Conservation (phyloP, 53 echinoderm and acorn worm genomes). For the Arbacia lixula region DNA sequence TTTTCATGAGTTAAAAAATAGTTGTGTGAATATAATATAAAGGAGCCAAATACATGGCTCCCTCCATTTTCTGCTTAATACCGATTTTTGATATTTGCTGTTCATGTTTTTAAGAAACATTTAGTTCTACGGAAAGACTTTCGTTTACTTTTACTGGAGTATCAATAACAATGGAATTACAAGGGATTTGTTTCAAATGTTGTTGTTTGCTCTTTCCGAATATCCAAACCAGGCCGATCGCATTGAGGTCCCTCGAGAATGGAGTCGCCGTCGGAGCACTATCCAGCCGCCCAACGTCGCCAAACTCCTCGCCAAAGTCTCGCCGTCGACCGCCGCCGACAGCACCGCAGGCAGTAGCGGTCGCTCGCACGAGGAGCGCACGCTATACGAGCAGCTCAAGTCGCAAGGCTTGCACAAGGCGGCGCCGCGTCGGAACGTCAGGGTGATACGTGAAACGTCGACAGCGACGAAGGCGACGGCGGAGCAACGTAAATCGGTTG, state of each 20-base stretch:
- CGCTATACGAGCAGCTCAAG: slow-evolving; percentile 37
- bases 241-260: not conserved
- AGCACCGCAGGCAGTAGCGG: not conserved
- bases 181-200: too few relatives aligned
- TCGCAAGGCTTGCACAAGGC: slow-evolving; percentile 32
- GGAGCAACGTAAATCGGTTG: not conserved
- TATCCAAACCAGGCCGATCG: not conserved
- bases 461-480: not conserved
- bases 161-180: too few relatives aligned
- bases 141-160: too few relatives aligned
- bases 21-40: too few relatives aligned
- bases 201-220: too few relatives aligned
- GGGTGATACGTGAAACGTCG: slow-evolving; percentile 15
- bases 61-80: too few relatives aligned
- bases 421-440: slow-evolving; percentile 33
- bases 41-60: too few relatives aligned
- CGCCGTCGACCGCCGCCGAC: not conserved
- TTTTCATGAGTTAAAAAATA: too few relatives aligned
- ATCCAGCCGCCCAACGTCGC: slow-evolving; percentile 26
- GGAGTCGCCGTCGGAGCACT: slow-evolving; percentile 17
- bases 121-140: too few relatives aligned
- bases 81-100: too few relatives aligned
- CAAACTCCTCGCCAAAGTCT: slow-evolving; percentile 30
- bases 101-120: too few relatives aligned
- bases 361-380: not conserved